Base-by-base conservation (phyloP, 2,888 invertebrate genomes). In the Heliconius hortense region DNA sequence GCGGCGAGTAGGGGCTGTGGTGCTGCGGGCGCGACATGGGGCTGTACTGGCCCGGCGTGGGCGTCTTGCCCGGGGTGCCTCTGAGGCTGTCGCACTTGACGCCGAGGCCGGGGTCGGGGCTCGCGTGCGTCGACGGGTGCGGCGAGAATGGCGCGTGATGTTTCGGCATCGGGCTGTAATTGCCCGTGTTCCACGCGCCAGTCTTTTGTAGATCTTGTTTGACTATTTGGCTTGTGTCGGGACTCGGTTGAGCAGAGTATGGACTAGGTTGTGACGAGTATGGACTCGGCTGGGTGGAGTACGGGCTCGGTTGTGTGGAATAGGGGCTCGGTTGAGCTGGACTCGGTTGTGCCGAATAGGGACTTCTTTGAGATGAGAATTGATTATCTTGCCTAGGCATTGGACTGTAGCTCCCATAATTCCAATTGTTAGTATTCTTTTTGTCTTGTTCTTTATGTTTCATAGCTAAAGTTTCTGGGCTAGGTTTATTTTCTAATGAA, bases 251-350 rank as follows among this genome's bases (percentile, higher is more conserved):
- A 5, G 93, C 93, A 10, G 93, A 93, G 80, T 93, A 93, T 0
- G 93, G 93, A 80, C 93, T 93, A 60, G 92, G 93, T 74, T 93
- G 93, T 0, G 93, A 87, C 2, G 93, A 92, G 76, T 93, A 93
- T 0, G 94, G 93, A 80, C 94, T 94, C 35, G 94, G 94, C 79
- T 94, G 94, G 59, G 93, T 90, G 73, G 89, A 92, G 81, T 93
- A 93, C 0, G 93, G 93, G 79, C 93, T 93, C 39, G 92, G 93
- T 76, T 93, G 93, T 0, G 93, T 87, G 4, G 93, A 92, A 77
- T 93, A 93, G 0, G 93, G 93, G 80, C 93, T 93, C n/a, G 94
- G 94, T 79, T 94, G 94, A 59, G 93, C 91, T 0, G 93, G 93
- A 80, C 93, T 93, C 70, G 93, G 93, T 82, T 93, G 93, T 53